Base-by-base conservation (phyloP, 2,113 vertebrate genomes). In the Salvelinus namaycush region DNA sequence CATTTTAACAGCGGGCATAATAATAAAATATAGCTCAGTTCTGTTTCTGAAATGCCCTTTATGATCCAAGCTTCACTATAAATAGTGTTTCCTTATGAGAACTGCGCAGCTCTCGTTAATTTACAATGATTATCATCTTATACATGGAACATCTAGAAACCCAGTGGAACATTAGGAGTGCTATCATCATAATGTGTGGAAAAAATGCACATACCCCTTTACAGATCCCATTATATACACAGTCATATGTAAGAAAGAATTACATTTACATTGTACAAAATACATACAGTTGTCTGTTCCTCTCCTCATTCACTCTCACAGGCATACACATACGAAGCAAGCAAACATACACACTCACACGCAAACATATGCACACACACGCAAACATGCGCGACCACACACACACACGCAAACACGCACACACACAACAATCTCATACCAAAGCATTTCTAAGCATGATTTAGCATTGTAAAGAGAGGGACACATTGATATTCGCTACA, bases 1-100 rank as follows among this genome's bases (percentile, higher is more conserved):
- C 39, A 44, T 44, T 44, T 44, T 1, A 85, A 87, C 82, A 18
- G 12, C 51, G 80, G 87, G 88, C 87, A 86, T 79, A 77, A 85
- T 88, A 86, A 89, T 89, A 86, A 89, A 91, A 90, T 87, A 89
- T 81, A 91, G 84, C 77, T 74, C 71, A 71, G 68, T 77, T 87
- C 79, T 90, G 86, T 92, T 92, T 87, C 90, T 85, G 87, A 54
- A 54, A 54, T 18, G 16, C 89, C 86, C 39, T 44, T 44, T 44
- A 44, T 44, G 39, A 44, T 44, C 39, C 39, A 44, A 44, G 39
- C 39, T 44, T 44, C 39, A 44, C 39, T 44, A 44, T 76, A 87
- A 88, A 44, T 44, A 44, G 39, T 44, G 86, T 87, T 84, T 70
- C 76, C 48, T 70, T 83, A 48, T 27, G 68, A 68, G 22, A 76